Evolutionary conservation across 2,797 vertebrate species (phyloP).

Genomic region (Gobionotothen gibberifrons): DNA sequence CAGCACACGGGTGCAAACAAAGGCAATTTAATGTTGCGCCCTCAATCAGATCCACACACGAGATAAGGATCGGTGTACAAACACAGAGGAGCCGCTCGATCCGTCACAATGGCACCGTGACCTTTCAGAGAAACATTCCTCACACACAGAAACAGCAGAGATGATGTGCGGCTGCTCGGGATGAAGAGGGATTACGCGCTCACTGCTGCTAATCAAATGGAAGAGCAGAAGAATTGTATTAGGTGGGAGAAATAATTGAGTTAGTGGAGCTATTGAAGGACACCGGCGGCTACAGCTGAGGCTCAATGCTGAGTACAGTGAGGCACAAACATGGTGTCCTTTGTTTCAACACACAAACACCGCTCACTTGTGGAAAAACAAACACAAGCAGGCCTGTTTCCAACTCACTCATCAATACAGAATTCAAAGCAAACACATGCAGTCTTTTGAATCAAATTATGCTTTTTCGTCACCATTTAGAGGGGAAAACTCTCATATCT

Average conservation of each 20-base stretch:
- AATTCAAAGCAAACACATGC: not conserved
- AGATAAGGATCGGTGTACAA: slow-evolving; percentile 53
- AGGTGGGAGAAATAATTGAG: slow-evolving; percentile 76
- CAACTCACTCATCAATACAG: not conserved
- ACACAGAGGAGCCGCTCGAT: slow-evolving; percentile 50
- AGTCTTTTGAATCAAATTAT: not conserved
- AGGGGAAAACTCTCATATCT: not conserved
- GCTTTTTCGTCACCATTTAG: too few relatives aligned
- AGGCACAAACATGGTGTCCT: slow-evolving; percentile 17
- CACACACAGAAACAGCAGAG: slow-evolving; percentile 55
- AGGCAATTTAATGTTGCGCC: slow-evolving; percentile 41
- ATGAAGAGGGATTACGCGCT: slow-evolving; percentile 79
- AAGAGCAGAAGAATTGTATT: slow-evolving; percentile 77
- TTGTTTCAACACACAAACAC: slow-evolving; percentile 10
- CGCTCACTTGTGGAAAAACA: too few relatives aligned
- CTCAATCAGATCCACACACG: slow-evolving; percentile 19
- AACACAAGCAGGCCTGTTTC: not conserved
- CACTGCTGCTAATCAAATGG: slow-evolving; percentile 81
- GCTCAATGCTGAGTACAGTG: slow-evolving; percentile 21
- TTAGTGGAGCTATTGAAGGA: slow-evolving; percentile 73
- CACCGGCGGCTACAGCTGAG: slow-evolving; percentile 56
- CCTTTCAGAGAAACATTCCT: slow-evolving; percentile 63
- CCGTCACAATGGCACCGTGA: slow-evolving; percentile 66
- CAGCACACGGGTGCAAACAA: slow-evolving; percentile 61
- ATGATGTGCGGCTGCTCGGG: slow-evolving; percentile 54